Evolutionary conservation across 2,888 invertebrate species (phyloP).

Genomic region (Caenorhabditis panamensis): DNA sequence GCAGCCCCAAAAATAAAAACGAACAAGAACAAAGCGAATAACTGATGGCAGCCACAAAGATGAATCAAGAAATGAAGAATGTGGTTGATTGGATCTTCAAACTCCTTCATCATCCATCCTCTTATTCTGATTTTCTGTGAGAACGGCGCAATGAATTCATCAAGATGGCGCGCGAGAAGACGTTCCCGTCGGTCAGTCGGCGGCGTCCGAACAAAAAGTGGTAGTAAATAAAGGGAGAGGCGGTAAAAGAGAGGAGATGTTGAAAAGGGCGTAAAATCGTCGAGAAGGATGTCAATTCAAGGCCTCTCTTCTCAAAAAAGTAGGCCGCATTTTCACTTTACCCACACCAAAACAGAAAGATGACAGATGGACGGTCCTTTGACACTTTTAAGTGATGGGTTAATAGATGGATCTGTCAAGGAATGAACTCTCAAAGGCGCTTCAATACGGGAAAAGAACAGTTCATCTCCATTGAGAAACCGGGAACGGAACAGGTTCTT

Average conservation of each 20-base stretch:
- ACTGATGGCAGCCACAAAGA: constrained; percentile 4
- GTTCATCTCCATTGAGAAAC: too few species aligned
- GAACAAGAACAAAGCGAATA: not conserved
- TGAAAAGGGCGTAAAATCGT: constrained; percentile 50
- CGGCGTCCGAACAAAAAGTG: constrained; percentile 7
- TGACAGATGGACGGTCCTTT: constrained; percentile 11
- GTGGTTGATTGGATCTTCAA: not conserved
- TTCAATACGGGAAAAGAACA: not conserved
- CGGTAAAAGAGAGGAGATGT: constrained; percentile 16
- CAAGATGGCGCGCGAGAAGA: constrained; percentile 5
- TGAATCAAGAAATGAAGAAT: constrained; percentile 6
- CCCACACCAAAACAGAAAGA: not conserved
- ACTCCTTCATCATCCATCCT: not conserved
- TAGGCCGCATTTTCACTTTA: constrained; percentile 18
- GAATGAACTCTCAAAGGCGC: too few species aligned
- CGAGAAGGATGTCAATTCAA: constrained; percentile 16
- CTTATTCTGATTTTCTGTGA: not conserved
- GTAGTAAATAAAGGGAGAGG: constrained; percentile 34
- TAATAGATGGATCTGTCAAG: not conserved
- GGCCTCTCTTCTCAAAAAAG: constrained; percentile 14
- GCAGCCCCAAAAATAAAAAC: not conserved
- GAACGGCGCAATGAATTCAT: constrained; percentile 9
- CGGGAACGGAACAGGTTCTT: too few species aligned
- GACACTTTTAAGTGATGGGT: constrained; percentile 8
- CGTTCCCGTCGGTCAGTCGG: constrained; percentile 16